Conservation (phyloP, 2,113 vertebrate genomes). For the Willisornis vidua region DNA sequence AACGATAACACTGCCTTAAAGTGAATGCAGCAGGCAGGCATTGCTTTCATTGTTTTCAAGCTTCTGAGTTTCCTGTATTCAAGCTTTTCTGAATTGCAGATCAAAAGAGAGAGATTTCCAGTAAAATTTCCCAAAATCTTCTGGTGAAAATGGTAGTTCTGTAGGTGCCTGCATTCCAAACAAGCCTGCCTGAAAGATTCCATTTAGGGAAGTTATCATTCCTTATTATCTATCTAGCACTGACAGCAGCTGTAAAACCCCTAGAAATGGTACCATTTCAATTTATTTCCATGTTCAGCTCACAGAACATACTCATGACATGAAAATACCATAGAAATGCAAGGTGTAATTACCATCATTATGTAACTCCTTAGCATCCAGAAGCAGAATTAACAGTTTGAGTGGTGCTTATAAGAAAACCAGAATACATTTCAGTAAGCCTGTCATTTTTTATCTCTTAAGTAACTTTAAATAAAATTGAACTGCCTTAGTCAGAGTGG, state of each 20-base stretch:
- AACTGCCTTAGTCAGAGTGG: slow-evolving; percentile 12
- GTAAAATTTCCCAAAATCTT: neutral
- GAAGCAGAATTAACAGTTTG: slow-evolving; percentile 21
- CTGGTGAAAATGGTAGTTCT: neutral
- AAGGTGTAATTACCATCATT: slow-evolving; percentile 31
- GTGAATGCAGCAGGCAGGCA: neutral
- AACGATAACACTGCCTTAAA: neutral
- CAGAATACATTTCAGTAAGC: slow-evolving; percentile 14
- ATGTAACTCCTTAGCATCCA: neutral
- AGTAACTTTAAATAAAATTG: slow-evolving; percentile 51
- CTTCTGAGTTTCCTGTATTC: neutral
- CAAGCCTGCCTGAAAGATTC: neutral
- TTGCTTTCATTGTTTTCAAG: neutral
- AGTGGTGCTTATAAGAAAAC: neutral
- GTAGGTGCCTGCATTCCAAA: neutral
- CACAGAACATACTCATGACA: neutral
- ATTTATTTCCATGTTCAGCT: neutral
- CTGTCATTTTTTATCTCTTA: slow-evolving; percentile 58
- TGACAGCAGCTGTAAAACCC: neutral
- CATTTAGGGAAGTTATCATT: neutral
- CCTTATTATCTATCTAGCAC: neutral
- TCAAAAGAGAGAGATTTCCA: neutral
- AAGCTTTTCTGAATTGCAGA: neutral
- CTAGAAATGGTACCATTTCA: neutral
- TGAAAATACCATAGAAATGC: slow-evolving; percentile 1